Conservation (phyloP, 2,888 invertebrate genomes). For the Itoplectis maculator region DNA sequence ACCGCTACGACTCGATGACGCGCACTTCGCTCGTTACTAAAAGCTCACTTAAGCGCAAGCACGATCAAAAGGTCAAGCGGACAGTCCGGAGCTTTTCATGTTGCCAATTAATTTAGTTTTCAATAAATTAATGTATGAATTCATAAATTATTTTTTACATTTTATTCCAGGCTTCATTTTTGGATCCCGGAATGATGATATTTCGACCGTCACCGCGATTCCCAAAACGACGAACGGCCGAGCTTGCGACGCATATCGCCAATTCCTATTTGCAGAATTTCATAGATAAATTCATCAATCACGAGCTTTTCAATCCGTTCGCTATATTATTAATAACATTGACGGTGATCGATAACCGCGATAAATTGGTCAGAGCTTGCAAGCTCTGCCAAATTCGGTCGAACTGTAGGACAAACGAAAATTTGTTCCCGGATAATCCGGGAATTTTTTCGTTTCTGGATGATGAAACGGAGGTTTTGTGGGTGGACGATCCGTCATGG, state of each 20-base stretch:
- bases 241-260: neutral
- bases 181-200: neutral
- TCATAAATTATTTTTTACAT: too few species aligned
- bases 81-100: neutral
- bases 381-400: neutral
- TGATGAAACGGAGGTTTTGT: too few species aligned
- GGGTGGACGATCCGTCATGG: too few species aligned
- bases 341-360: neutral
- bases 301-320: neutral
- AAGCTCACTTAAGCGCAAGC: constrained; percentile 19
- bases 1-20: constrained; percentile 18
- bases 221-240: neutral
- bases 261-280: constrained; percentile 3
- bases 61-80: neutral
- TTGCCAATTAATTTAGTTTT: too few species aligned
- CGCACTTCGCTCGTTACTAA: constrained; percentile 10
- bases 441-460: too few species aligned
- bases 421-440: neutral
- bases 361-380: neutral
- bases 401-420: neutral
- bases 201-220: neutral
- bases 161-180: too few species aligned
- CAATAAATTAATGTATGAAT: too few species aligned
- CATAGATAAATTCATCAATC: constrained; percentile 18
- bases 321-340: neutral